Conservation (phyloP, 35 echinoderm and acorn worm species). For the Ptychodera flava region DNA sequence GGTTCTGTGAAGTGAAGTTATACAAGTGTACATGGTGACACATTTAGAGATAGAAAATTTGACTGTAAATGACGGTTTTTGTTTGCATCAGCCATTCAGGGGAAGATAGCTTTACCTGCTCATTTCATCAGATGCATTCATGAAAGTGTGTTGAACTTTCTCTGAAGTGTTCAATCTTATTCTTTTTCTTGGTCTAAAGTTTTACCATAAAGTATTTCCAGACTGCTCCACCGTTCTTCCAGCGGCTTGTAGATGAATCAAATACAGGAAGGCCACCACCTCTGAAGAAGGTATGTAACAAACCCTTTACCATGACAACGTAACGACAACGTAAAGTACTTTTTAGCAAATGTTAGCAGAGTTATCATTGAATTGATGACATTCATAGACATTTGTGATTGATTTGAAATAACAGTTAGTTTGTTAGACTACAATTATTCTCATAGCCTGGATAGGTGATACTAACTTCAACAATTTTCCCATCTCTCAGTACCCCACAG, state of each 20-base stretch:
- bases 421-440: neutral
- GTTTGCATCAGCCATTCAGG: neutral
- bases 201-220: conserved; percentile 47
- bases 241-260: conserved; percentile 13
- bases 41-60: neutral
- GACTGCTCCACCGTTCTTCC: conserved; percentile 54
- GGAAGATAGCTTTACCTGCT: neutral
- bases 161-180: neutral
- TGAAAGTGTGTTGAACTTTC: neutral
- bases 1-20: too few species aligned
- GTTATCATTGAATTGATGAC: neutral
- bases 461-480: neutral
- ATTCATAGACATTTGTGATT: neutral
- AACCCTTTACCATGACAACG: neutral
- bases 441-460: neutral
- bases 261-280: neutral
- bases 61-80: neutral
- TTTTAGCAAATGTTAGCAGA: neutral
- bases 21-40: neutral
- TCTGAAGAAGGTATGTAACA: neutral
- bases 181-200: conserved; percentile 13
- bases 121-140: neutral
- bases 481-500: neutral
- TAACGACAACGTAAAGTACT: neutral
- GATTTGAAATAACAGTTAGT: neutral